Percentiles rank a stretch among this genome's conserved stretches.
Evolutionary conservation across 2,113 vertebrate species (phyloP).

Genomic region (Azemiops feae): DNA sequence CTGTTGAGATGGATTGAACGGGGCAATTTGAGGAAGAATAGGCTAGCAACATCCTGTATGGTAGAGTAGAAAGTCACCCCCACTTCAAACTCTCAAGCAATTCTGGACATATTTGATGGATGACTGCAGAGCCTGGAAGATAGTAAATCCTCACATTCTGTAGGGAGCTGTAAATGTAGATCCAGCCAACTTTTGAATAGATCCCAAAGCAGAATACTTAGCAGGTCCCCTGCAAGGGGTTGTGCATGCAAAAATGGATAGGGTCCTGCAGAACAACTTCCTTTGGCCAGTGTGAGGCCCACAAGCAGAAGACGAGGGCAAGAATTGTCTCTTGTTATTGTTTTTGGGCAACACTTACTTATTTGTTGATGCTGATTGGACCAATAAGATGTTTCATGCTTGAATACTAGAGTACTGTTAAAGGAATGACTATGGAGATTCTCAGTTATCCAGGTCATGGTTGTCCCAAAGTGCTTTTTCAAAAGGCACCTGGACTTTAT

Average conservation of each 20-base stretch:
- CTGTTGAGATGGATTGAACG: neutral
- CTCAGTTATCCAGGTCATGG: neutral
- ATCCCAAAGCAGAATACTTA: neutral
- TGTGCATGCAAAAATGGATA: neutral
- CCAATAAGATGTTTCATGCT: neutral
- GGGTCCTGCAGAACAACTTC: neutral
- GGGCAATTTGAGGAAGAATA: neutral
- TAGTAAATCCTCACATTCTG: neutral
- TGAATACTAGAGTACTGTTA: neutral
- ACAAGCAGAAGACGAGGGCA: neutral
- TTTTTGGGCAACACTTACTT: neutral
- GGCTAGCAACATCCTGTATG: neutral
- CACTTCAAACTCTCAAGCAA: neutral
- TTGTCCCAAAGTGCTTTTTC: neutral
- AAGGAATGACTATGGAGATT: neutral
- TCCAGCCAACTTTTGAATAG: neutral
- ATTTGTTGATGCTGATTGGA: neutral
- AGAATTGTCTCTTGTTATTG: neutral
- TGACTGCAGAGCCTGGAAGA: neutral
- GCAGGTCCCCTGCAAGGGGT: neutral
- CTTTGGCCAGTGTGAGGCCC: neutral
- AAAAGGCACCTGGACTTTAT: neutral
- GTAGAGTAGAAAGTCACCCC: neutral
- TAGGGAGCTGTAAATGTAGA: neutral
- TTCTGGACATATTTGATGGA: neutral